Percentiles rank a stretch among this genome's conserved stretches.
Evolutionary conservation across 2,113 vertebrate species (phyloP).

Genomic region (Lampris incognitus): DNA sequence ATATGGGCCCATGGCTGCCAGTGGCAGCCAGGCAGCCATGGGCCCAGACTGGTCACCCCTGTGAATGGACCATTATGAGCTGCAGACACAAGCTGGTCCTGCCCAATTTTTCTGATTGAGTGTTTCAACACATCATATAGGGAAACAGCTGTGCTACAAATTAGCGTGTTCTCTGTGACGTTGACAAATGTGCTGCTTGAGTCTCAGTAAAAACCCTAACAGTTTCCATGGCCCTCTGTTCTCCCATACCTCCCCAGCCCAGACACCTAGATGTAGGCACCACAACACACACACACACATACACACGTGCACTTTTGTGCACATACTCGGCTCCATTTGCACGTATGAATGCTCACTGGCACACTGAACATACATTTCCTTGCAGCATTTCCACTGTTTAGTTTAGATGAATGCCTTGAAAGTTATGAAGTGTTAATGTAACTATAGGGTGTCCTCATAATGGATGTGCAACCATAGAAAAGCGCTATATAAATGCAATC

Average conservation of each 20-base stretch:
- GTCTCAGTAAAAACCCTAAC: conserved; percentile 49
- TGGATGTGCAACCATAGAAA: too few relatives aligned
- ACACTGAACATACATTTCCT: conserved; percentile 16
- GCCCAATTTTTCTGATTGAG: conserved; percentile 77
- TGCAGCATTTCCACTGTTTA: background rate
- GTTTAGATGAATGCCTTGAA: background rate
- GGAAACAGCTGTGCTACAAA: conserved; percentile 86
- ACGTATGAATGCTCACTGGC: background rate
- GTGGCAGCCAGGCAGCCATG: conserved; percentile 20
- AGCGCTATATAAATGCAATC: too few relatives aligned
- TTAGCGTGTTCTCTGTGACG: conserved; percentile 78
- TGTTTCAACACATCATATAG: conserved; percentile 85
- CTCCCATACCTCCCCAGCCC: conserved; percentile 33
- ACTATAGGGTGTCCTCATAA: too few relatives aligned
- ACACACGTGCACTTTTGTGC: background rate
- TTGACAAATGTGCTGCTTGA: conserved; percentile 81
- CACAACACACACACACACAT: conserved; percentile 5
- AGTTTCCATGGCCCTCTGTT: conserved; percentile 49
- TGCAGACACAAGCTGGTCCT: conserved; percentile 70
- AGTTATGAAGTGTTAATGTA: too few relatives aligned
- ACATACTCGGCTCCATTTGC: conserved; percentile 7
- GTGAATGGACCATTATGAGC: conserved; percentile 73
- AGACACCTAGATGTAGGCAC: conserved; percentile 21
- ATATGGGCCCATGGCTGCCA: conserved; percentile 22
- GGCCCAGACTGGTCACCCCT: conserved; percentile 38